These are phyloP conservation scores for Leptopilina drosophilae DNA, from an alignment of 2,888 invertebrate species.

Conservation along the genomic window DNA sequence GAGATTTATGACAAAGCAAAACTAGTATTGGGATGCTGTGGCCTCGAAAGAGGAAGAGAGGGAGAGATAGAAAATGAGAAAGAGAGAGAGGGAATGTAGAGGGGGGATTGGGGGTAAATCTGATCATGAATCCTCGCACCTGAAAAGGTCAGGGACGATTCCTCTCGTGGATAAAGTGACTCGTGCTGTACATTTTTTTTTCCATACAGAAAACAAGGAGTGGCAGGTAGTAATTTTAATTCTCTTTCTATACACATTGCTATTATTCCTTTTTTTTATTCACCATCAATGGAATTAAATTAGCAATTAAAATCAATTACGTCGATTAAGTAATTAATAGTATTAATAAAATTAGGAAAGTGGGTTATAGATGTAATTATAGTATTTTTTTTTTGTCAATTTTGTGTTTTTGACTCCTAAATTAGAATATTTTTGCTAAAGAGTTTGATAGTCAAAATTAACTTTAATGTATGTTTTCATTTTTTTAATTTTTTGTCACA, in stretches of 20 bases:
- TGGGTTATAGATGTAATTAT: no score
- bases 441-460: no score
- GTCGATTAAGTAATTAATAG: no score
- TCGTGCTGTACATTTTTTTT: constrained; percentile 24
- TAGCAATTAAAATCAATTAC: no score
- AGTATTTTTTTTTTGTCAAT: no score
- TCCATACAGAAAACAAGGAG: constrained; percentile 24
- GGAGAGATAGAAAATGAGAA: not conserved
- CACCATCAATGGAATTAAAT: no score
- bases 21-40: constrained; percentile 19
- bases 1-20: constrained; percentile 35
- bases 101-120: constrained; percentile 5
- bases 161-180: constrained; percentile 20
- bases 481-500: no score
- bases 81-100: not conserved
- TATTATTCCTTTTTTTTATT: no score
- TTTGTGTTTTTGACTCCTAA: no score
- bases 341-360: no score
- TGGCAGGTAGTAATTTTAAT: not conserved
- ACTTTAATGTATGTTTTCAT: no score
- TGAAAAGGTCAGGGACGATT: constrained; percentile 40
- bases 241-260: not conserved
- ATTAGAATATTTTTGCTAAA: no score
- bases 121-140: constrained; percentile 39
- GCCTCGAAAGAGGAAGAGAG: constrained; percentile 3